Evolutionary conservation across 2,797 vertebrate species (phyloP).

Genomic region (Mormyrops boulengeri): DNA sequence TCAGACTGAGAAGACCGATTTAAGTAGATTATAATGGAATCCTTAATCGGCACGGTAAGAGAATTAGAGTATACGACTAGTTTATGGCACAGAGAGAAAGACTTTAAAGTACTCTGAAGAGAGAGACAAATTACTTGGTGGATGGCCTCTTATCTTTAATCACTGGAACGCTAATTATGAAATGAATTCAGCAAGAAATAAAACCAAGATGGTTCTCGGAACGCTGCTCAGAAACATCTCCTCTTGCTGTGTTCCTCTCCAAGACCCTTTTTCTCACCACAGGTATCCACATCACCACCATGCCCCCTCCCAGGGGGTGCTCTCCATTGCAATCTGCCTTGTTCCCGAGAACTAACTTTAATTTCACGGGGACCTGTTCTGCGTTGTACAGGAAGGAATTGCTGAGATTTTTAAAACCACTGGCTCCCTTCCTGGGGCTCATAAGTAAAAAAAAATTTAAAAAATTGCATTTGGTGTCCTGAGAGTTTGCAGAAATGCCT

Average conservation of each 20-base stretch:
- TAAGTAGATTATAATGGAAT: conserved; percentile 75
- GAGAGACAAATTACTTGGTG: background rate
- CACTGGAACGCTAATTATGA: conserved; percentile 7
- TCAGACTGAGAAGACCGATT: conserved; percentile 69
- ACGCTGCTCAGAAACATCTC: conserved; percentile 15
- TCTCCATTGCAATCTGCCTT: background rate
- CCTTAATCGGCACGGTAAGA: conserved; percentile 65
- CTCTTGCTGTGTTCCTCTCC: conserved; percentile 34
- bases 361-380: conserved; percentile 61
- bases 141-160: conserved; percentile 13
- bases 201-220: background rate
- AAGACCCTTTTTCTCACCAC: background rate
- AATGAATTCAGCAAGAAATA: background rate
- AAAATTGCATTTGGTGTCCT: conserved; percentile 25
- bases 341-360: conserved; percentile 51
- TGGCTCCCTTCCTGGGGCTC: conserved; percentile 33
- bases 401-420: conserved; percentile 42
- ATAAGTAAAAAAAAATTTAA: conserved; percentile 17
- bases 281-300: conserved; percentile 35
- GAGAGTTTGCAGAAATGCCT: conserved; percentile 28
- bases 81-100: conserved; percentile 48
- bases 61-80: conserved; percentile 58
- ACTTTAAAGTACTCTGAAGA: background rate
- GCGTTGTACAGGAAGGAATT: conserved; percentile 45
- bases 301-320: conserved; percentile 11